Percentiles rank a stretch among this genome's conserved stretches.
phyloP scores from a whole-genome alignment of 2,113 vertebrate species.

The Pipa parva region DNA sequence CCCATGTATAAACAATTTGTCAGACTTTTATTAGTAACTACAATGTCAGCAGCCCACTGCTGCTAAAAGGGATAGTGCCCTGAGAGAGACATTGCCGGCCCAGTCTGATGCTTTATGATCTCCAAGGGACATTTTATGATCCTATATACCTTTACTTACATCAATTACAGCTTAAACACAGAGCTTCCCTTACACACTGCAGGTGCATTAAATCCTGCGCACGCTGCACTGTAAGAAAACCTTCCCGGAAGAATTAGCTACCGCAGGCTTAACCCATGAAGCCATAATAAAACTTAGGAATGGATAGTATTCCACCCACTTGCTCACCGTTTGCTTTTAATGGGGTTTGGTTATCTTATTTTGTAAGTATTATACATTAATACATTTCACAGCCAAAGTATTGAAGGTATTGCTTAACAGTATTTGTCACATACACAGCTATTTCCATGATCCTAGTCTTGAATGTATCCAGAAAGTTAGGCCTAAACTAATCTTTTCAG shows the following conservation, averaged over 20 bases:
- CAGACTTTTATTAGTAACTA: not conserved
- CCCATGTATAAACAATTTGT: not conserved
- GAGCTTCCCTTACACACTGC: conserved; percentile 20
- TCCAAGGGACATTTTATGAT: conserved; percentile 44
- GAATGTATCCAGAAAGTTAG: too few species aligned
- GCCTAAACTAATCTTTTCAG: too few species aligned
- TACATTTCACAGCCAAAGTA: too few species aligned
- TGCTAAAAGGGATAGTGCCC: conserved; percentile 9
- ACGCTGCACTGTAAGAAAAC: conserved; percentile 13
- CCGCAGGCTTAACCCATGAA: not conserved
- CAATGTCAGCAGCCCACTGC: not conserved
- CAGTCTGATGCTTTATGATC: conserved; percentile 36
- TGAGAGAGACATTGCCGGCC: conserved; percentile 5
- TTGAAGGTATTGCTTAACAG: too few species aligned
- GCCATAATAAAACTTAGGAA: not conserved
- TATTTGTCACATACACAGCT: too few species aligned
- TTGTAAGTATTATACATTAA: too few species aligned
- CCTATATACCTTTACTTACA: conserved; percentile 43
- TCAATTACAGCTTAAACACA: conserved; percentile 39
- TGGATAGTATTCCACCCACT: too few species aligned
- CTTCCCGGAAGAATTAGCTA: conserved; percentile 15
- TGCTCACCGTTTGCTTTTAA: too few species aligned
- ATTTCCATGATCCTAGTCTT: too few species aligned
- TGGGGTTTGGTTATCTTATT: too few species aligned
- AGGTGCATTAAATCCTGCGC: conserved; percentile 32